A percentile compares a stretch with the other conserved stretches of the same genome.
Conservation (phyloP, 2,797 vertebrate genomes). For the Phalanger gymnotis region DNA sequence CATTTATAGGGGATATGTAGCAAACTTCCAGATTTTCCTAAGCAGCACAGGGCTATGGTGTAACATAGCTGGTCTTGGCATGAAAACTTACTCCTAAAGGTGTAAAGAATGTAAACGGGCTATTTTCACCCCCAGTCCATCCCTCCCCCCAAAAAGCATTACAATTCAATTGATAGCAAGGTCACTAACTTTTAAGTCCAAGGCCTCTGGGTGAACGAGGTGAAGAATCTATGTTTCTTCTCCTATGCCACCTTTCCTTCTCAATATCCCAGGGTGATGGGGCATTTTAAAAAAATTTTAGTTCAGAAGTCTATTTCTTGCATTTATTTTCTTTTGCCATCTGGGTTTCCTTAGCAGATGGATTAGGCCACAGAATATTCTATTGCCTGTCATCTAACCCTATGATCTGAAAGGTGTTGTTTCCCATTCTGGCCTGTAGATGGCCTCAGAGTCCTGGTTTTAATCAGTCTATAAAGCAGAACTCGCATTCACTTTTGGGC, state of each 20-base stretch:
- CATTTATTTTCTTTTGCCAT: constrained; percentile 31
- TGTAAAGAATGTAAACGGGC: neutral
- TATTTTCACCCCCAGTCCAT: too few species aligned
- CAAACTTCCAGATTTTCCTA: neutral
- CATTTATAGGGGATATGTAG: neutral
- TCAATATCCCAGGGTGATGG: constrained; percentile 28
- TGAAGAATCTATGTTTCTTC: neutral
- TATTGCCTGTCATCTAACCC: constrained; percentile 12
- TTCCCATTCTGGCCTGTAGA: neutral
- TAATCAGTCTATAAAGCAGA: neutral
- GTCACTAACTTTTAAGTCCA: neutral
- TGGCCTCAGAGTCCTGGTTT: neutral
- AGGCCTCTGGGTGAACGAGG: neutral
- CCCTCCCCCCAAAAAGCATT: neutral
- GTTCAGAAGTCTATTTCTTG: constrained; percentile 50
- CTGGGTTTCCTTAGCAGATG: constrained; percentile 48
- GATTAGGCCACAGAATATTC: constrained; percentile 53
- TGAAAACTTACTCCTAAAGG: neutral
- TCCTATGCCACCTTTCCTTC: neutral
- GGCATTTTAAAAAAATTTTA: constrained; percentile 47
- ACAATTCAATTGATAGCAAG: neutral
- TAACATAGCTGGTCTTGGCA: neutral
- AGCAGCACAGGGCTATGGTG: neutral
- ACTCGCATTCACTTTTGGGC: neutral
- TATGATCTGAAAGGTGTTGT: neutral